Evolutionary conservation across 2,113 vertebrate species (phyloP).

Genomic region (Capricornis sumatraensis): DNA sequence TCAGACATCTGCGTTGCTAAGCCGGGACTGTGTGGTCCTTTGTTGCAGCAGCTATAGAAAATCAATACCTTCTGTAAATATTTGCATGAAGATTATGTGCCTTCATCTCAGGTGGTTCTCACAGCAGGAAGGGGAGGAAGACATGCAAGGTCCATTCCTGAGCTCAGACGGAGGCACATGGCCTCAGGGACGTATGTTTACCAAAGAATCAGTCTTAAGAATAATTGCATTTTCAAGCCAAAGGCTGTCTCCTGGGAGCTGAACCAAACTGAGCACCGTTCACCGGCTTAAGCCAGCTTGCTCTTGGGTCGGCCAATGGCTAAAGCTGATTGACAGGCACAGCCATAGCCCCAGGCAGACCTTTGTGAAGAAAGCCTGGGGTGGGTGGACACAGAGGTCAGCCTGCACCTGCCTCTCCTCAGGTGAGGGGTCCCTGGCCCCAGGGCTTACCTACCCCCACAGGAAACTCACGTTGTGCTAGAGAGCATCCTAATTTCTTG

Average conservation of each 20-base stretch:
- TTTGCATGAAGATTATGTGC: not conserved
- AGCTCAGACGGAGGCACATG: not conserved
- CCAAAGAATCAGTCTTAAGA: not conserved
- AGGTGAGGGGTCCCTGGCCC: too few relatives aligned
- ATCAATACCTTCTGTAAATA: rapidly evolving
- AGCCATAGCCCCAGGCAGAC: too few relatives aligned
- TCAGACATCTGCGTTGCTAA: rapidly evolving
- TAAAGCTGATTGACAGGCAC: too few relatives aligned
- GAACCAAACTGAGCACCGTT: not conserved
- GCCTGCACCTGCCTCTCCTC: rapidly evolving
- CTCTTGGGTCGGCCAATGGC: not conserved
- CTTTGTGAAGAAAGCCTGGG: not conserved
- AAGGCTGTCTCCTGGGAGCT: not conserved
- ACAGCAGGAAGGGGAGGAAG: not conserved
- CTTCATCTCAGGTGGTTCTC: not conserved
- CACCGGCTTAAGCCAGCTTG: not conserved
- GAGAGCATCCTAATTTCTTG: not conserved
- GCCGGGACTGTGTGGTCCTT: not conserved
- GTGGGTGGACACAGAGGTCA: not conserved
- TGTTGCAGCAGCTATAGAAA: not conserved
- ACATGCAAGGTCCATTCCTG: not conserved
- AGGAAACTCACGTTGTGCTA: not conserved
- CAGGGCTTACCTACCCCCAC: too few relatives aligned
- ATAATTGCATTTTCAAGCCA: not conserved
- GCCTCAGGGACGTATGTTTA: not conserved